These are phyloP conservation scores for Dorcus parallelipipedus DNA, from an alignment of 2,888 invertebrate genomes.

Conservation along the genomic window DNA sequence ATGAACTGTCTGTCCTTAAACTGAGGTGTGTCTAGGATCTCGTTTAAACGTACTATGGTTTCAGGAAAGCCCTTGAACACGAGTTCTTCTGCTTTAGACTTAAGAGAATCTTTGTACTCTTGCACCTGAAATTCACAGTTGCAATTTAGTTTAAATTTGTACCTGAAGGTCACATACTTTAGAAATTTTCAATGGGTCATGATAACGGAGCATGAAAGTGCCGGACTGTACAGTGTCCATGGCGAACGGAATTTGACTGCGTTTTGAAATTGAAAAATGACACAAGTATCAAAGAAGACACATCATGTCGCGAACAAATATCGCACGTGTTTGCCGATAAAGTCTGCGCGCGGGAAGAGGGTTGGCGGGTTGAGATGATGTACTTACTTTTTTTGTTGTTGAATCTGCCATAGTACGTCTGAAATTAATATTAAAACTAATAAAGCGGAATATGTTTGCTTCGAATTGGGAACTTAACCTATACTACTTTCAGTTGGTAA, in stretches of 20 bases:
- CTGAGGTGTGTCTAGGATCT: conserved; percentile 76
- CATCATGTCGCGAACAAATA: not conserved
- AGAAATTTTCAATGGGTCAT: not conserved
- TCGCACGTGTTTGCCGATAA: not conserved
- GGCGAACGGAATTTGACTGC: conserved; percentile 2
- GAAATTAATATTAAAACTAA: conserved; percentile 10
- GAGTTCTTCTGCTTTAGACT: conserved; percentile 83
- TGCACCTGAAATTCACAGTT: conserved; percentile 64
- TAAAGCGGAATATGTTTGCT: conserved; percentile 9
- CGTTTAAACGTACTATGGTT: conserved; percentile 88
- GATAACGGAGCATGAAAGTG: not conserved
- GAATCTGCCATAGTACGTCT: conserved; percentile 6
- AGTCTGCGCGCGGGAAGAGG: too few relatives aligned
- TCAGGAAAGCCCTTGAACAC: conserved; percentile 89
- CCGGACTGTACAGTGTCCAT: conserved; percentile 4
- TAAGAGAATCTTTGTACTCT: conserved; percentile 86
- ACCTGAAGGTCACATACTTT: not conserved
- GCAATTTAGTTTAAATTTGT: not conserved
- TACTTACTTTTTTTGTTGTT: conserved; percentile 10
- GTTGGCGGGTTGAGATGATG: not conserved
- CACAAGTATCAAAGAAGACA: not conserved
- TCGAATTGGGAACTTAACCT: conserved; percentile 17
- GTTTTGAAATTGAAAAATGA: too few relatives aligned
- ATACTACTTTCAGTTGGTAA: conserved; percentile 4
- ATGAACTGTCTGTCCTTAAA: conserved; percentile 69